Base-by-base conservation (phyloP, 1,140 invertebrate genomes). In the Rhynchophorus ferrugineus region DNA sequence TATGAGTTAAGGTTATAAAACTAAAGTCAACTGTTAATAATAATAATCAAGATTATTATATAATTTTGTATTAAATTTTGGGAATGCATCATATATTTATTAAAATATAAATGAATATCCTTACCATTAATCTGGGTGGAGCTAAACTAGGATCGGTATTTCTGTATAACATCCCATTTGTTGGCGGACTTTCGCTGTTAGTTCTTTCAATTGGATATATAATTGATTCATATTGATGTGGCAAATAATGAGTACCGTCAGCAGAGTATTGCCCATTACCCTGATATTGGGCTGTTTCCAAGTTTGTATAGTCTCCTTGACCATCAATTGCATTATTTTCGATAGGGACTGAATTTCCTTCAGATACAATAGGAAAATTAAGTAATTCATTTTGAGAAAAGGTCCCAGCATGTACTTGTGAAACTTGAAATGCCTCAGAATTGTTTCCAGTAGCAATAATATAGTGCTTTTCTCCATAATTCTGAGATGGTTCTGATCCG, bases 111-210 rank as follows among this genome's bases (percentile, higher is more conserved):
- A n/a, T n/a, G n/a, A n/a, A n/a, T n/a, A n/a, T n/a, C 36, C 56
- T 60, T 44, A 60, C 59, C 42, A 41, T 46, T 51, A 60, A 63
- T 44, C 61, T 59, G 9, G 60, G 49, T 3, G 61, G 59, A 9
- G 51, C 56, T 43, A 65, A 54, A 22, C 46, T 65, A 7, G 63
- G 63, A 54, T 65, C 63, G 13, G 46, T 59, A 45, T 57, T 46
- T 16, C 54, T 56, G 18, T 45, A 54, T n/a, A 62, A 44, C 20
- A 61, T 24, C 21, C 54, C 52, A 13, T 51, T 44, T n/a, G 47
- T 50, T 46, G 61, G 58, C 3, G 63, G 57, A 44, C 58, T 62
- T 16, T 59, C 63, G 6, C 47, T 60, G 22, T 18, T 47, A 33
- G 18, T 42, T 38, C 58, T 56, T 13, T 61, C 53, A 2, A 46